Base-by-base conservation (phyloP, 2,888 invertebrate species). In the Polylopha cassiicola region DNA sequence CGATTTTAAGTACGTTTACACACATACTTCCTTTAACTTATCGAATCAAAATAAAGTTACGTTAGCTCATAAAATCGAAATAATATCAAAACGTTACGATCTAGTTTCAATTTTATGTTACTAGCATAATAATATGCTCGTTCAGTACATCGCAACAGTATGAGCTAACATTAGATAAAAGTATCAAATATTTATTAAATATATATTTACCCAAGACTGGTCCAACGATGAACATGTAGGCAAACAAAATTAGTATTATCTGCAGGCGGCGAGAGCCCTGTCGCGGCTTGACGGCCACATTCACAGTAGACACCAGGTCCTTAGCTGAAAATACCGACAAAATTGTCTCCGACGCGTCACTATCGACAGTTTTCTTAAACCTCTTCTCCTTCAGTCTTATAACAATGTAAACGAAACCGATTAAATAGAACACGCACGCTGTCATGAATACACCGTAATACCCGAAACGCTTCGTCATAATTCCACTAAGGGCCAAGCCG, bases 401-500 rank as follows among this genome's bases (percentile, higher is more conserved):
- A 24, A 79, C 43, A 45, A 84, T 84, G 39, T 85, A 85, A 52
- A 84, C 57, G 50, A 85, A 84, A 7, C 85, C 85, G 32, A 66
- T 58, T 51, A 84, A 50, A 50, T 84, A 84, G 46, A 81, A 82
- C 47, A 77, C 65, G 56, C 78, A 79, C 53, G 82, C 75, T 31
- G 75, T 68, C 37, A 67, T 65, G 51, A 82, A 86, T 45, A 86
- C 80, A 54, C 82, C 86, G 42, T 85, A 85, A 51, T 84, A 87
- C 11, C 86, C 86, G 39, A 84, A 71, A 48, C 67, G 68, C 28
- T 73, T 74, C 8, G 86, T 87, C 70, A 87, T 78, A 28, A 87
- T 73, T 10, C 88, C 88, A 65, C 88, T 88, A 1, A 88, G 74
- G 4, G 86, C 86, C 2, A 85, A 75, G 5, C 87, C 88, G 29